These are phyloP conservation scores for Paramacrobiotus metropolitanus DNA, from an alignment of 1,140 invertebrate species.

Conservation along the genomic window DNA sequence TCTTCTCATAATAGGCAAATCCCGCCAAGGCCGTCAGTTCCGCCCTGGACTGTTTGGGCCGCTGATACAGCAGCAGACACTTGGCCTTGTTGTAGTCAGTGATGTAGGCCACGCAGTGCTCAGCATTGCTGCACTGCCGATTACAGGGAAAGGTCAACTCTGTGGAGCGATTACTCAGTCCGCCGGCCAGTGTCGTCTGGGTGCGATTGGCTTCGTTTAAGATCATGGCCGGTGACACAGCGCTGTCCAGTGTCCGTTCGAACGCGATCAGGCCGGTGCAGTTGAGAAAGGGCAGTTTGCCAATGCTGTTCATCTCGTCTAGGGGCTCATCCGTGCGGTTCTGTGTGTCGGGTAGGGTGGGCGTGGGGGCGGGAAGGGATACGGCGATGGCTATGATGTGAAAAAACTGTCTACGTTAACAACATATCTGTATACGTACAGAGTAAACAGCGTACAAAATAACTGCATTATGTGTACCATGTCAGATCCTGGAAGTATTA, in stretches of 20 bases:
- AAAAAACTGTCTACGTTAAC: neutral
- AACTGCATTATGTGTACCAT: too few species aligned
- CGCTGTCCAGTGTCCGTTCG: neutral
- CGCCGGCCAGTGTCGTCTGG: neutral
- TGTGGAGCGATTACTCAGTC: neutral
- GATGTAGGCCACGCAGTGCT: neutral
- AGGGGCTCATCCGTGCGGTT: neutral
- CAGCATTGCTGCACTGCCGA: neutral
- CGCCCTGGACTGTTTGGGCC: neutral
- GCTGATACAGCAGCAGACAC: neutral
- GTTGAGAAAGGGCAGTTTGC: neutral
- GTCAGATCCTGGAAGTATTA: too few species aligned
- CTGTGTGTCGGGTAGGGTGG: neutral
- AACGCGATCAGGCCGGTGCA: neutral
- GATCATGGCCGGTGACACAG: neutral
- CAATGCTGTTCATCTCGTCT: neutral
- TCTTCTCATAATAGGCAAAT: slow-evolving; percentile 28
- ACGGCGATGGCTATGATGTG: neutral
- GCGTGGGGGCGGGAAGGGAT: neutral
- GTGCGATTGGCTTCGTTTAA: neutral
- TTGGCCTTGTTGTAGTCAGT: neutral
- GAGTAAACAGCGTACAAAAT: neutral
- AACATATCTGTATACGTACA: neutral
- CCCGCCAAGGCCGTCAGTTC: slow-evolving; percentile 20
- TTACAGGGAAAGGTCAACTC: neutral